These are phyloP conservation scores for Sialis lutaria DNA, from an alignment of 2,888 invertebrate genomes.

Conservation along the genomic window DNA sequence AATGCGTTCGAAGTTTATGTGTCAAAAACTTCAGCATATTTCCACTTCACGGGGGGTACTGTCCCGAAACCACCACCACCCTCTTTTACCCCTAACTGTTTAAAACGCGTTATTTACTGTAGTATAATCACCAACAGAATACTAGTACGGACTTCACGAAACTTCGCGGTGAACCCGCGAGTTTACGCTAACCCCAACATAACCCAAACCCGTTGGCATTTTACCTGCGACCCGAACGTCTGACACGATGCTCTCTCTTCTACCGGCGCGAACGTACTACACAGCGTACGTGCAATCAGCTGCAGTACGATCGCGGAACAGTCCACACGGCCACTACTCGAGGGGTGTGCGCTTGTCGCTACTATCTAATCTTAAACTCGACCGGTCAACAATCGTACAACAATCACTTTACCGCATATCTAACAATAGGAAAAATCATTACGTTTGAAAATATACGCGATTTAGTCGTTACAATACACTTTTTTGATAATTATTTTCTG, in stretches of 20 bases:
- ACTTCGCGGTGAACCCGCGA: background rate
- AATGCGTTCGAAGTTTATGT: conserved; percentile 70
- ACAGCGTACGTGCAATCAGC: conserved; percentile 30
- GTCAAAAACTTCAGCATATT: conserved; percentile 77
- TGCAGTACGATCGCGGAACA: conserved; percentile 28
- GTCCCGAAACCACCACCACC: background rate
- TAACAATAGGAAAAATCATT: too few relatives aligned
- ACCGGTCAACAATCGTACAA: too few relatives aligned
- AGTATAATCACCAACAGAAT: background rate
- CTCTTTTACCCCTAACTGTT: too few relatives aligned
- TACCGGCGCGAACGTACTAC: conserved; percentile 24
- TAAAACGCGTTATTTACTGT: background rate
- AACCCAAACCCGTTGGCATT: conserved; percentile 6
- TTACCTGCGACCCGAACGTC: conserved; percentile 14
- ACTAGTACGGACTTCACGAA: background rate
- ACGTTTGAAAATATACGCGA: too few relatives aligned
- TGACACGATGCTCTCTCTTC: conserved; percentile 16
- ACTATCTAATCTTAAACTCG: background rate
- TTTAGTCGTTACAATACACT: background rate
- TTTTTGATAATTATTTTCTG: background rate
- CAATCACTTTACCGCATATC: background rate
- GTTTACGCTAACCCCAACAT: conserved; percentile 1
- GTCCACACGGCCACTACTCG: conserved; percentile 23
- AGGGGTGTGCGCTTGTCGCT: conserved; percentile 8
- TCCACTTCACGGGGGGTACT: conserved; percentile 23